phyloP scores from a whole-genome alignment of 2,888 invertebrate species.

The Brachylomia viminalis region DNA sequence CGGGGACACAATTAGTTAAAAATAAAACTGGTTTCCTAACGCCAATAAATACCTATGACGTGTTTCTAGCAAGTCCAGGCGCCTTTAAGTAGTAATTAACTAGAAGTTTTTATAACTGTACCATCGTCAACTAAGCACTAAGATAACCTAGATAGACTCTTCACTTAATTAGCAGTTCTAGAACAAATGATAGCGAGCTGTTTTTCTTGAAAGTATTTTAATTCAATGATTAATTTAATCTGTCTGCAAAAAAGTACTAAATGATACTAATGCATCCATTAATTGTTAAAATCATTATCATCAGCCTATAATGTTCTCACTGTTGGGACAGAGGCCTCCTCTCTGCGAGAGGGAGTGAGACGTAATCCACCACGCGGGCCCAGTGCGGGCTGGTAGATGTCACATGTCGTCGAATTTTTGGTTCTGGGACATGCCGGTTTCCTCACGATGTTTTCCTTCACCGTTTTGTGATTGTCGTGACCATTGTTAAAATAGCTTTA shows the following conservation, averaged over 20 bases:
- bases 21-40: not conserved
- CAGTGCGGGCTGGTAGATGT: too few relatives aligned
- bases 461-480: too few relatives aligned
- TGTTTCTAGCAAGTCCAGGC: not conserved
- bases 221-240: constrained; percentile 20
- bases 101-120: constrained; percentile 29
- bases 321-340: too few relatives aligned
- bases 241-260: not conserved
- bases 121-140: constrained; percentile 9
- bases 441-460: too few relatives aligned
- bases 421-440: too few relatives aligned
- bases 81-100: constrained; percentile 19
- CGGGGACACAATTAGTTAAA: not conserved
- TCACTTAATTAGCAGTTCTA: constrained; percentile 30
- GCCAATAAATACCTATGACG: not conserved
- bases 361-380: too few relatives aligned
- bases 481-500: not conserved
- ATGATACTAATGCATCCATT: not conserved
- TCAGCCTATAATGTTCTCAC: too few relatives aligned
- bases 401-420: too few relatives aligned
- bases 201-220: constrained; percentile 17
- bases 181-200: constrained; percentile 2
- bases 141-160: constrained; percentile 9
- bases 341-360: too few relatives aligned
- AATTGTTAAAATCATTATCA: too few relatives aligned